Conservation (phyloP, 2,113 vertebrate species). For the Archocentrus centrarchus region DNA sequence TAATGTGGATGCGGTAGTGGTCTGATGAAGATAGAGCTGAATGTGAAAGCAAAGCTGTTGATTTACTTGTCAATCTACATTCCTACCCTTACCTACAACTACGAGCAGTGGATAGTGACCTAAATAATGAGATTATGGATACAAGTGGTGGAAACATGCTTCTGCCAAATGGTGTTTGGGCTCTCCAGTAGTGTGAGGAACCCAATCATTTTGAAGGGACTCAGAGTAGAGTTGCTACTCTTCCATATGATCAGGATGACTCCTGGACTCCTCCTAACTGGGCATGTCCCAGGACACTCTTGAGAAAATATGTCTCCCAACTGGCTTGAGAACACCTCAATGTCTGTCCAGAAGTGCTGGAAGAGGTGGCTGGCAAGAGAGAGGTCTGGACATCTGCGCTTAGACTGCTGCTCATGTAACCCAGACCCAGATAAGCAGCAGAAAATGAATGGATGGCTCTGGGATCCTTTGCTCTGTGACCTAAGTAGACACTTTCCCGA, state of each 20-base stretch:
- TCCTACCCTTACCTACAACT: neutral
- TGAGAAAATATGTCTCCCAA: neutral
- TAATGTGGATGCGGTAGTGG: neutral
- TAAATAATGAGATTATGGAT: neutral
- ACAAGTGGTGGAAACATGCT: neutral
- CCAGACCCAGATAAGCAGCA: neutral
- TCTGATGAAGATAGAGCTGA: neutral
- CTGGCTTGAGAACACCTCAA: neutral
- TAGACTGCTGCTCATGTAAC: neutral
- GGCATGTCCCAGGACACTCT: neutral
- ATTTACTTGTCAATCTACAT: neutral
- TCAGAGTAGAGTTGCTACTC: neutral
- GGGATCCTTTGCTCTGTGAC: neutral
- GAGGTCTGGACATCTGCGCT: neutral
- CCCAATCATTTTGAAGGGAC: neutral
- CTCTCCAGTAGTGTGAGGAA: neutral
- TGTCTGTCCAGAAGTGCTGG: fast-evolving
- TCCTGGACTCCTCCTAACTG: neutral
- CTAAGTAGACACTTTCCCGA: neutral
- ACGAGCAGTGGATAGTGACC: neutral
- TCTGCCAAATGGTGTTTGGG: neutral
- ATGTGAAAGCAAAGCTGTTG: neutral
- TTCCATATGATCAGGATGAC: neutral
- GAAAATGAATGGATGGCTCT: too few species aligned
- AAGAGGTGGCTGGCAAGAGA: neutral